Percentiles rank a stretch among this genome's conserved stretches.
phyloP scores from a whole-genome alignment of 2,888 invertebrate genomes.

The Hartigia nigra region DNA sequence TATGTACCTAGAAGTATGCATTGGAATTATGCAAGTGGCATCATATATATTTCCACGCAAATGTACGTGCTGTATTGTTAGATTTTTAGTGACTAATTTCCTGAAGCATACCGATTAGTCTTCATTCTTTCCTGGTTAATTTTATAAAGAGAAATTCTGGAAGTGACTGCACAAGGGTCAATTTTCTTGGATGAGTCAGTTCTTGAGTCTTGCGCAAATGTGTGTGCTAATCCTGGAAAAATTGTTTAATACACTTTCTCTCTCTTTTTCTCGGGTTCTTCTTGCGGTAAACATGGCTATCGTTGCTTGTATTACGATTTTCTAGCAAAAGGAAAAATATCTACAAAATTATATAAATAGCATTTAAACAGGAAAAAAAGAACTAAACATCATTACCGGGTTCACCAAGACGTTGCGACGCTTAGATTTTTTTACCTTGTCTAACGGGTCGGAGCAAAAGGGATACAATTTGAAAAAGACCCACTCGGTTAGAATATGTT shows the following conservation, averaged over 20 bases:
- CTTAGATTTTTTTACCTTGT: neutral
- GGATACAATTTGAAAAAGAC: too few relatives aligned
- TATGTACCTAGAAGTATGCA: neutral
- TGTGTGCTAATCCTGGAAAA: neutral
- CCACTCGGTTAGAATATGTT: too few relatives aligned
- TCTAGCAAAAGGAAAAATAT: neutral
- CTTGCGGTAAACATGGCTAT: neutral
- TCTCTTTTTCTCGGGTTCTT: neutral
- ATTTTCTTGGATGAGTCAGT: neutral
- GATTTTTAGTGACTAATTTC: neutral
- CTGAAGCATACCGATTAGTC: neutral
- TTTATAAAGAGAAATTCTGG: neutral
- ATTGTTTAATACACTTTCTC: neutral
- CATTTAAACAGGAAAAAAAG: neutral
- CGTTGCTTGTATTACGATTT: neutral
- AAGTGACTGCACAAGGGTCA: neutral
- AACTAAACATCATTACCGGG: neutral
- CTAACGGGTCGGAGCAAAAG: too few relatives aligned
- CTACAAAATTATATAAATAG: neutral
- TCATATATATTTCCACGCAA: neutral
- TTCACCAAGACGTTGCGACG: too few relatives aligned
- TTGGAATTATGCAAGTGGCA: neutral
- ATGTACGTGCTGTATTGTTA: neutral
- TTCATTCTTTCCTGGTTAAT: neutral
- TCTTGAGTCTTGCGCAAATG: neutral